Base-by-base conservation (phyloP, 30 jellyfish, hydroid and myxozoan species). In the Aurelia sp. region DNA sequence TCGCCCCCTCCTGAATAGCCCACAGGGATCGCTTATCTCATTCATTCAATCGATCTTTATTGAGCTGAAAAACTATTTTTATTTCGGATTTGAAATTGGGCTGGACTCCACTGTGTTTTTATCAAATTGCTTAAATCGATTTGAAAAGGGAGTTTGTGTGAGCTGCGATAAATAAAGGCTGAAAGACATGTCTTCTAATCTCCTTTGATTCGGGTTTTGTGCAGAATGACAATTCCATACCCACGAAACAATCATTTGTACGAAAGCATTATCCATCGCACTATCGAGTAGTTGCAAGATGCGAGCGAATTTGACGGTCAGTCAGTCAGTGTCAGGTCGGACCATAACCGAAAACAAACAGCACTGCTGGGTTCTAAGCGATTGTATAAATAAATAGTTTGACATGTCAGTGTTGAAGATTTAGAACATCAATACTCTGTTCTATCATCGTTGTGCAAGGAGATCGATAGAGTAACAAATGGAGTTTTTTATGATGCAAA, bases 91-190 rank as follows among this genome's bases (percentile, higher is more conserved):
- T 81, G 57, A 59, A 53, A 82, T 51, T 47, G 61, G 92, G 72
- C 86, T 82, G 92, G 92, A 55, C 74, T 35, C 85, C 92, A 82
- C 92, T 82, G 92, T 59, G 92, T 48, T 55, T 69, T 82, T 82
- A 85, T 82, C 68, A 33, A 4, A 16, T 41, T 33, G 66, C 85
- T 2, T 69, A 74, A 50, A 64, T 12, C 48, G 92, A 74, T 58
- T 82, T 82, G 80, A 67, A 75, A 31, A 85, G 70, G 59, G 85
- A 71, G 62, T 60, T 71, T 82, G 50, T 70, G 82, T 58, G 82
- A 84, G 74, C 81, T 8, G 85, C 40, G 78, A 69, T 60, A 57
- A 38, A 55, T 38, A 41, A 35, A 24, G 62, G 41, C 4, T 55
- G 78, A 58, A 69, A 69, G 82, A 68, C 52, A 82, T 69, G 60